These are phyloP conservation scores for Engystomops pustulosus DNA, from an alignment of 2,113 vertebrate genomes.

Conservation along the genomic window DNA sequence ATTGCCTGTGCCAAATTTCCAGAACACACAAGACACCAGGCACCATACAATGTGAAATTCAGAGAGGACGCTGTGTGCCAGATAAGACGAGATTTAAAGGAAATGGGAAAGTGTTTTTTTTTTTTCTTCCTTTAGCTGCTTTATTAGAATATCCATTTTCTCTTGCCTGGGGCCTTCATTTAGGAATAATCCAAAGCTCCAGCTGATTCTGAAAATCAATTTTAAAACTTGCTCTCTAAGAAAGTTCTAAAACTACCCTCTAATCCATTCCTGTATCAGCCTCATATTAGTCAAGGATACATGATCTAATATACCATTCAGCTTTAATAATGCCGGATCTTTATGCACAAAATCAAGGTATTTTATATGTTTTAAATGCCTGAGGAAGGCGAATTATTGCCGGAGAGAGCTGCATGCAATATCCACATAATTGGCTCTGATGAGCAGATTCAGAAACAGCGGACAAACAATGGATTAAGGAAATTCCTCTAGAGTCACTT, in stretches of 20 bases:
- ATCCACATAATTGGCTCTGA: constrained; percentile 57
- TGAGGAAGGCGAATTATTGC: constrained; percentile 31
- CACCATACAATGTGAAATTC: constrained; percentile 62
- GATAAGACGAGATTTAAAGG: constrained; percentile 46
- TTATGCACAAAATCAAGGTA: constrained; percentile 45
- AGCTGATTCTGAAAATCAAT: constrained; percentile 44
- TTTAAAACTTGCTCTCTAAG: not conserved
- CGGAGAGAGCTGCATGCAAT: constrained; percentile 27
- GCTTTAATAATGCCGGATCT: constrained; percentile 26
- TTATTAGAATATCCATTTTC: constrained; percentile 56
- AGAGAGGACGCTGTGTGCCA: constrained; percentile 58
- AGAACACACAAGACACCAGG: constrained; percentile 67
- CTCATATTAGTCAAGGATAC: not conserved
- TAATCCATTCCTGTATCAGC: constrained; percentile 17
- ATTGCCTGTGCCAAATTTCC: constrained; percentile 71
- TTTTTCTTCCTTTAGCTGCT: constrained; percentile 42
- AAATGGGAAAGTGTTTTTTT: constrained; percentile 53
- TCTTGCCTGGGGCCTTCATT: constrained; percentile 37
- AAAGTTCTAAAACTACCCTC: not conserved
- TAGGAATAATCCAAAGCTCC: constrained; percentile 42
- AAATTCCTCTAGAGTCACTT: constrained; percentile 43
- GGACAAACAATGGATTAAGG: constrained; percentile 48
- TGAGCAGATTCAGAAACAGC: constrained; percentile 46
- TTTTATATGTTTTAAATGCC: constrained; percentile 43
- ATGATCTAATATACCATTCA: constrained; percentile 18